phyloP scores from a whole-genome alignment of 2,888 invertebrate genomes.

The Phlogophora meticulosa region DNA sequence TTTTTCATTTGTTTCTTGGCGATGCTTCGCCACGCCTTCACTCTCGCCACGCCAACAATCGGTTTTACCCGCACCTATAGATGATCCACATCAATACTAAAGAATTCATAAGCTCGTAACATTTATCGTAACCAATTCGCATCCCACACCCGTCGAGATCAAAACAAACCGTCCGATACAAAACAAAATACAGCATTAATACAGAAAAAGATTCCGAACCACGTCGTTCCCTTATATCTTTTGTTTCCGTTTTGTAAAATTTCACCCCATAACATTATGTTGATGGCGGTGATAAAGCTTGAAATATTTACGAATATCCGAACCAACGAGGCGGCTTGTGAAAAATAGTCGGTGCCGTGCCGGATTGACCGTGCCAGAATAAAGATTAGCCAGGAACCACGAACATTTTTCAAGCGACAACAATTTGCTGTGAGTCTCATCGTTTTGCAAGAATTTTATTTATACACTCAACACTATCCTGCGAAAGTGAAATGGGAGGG shows the following conservation, averaged over 20 bases:
- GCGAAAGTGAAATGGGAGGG: slow-evolving; percentile 19
- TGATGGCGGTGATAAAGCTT: slow-evolving; percentile 90
- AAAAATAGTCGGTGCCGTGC: slow-evolving; percentile 84
- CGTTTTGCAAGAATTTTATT: slow-evolving; percentile 44
- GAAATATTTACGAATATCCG: slow-evolving; percentile 91
- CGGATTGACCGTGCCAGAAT: slow-evolving; percentile 87
- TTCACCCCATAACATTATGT: slow-evolving; percentile 90
- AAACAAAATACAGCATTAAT: slow-evolving; percentile 78
- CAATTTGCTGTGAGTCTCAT: slow-evolving; percentile 65
- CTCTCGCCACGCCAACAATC: no score
- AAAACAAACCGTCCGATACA: slow-evolving; percentile 56
- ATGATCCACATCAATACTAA: slow-evolving; percentile 23
- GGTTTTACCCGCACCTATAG: no score
- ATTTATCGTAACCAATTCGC: neutral
- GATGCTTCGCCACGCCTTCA: no score
- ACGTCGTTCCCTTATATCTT: slow-evolving; percentile 87
- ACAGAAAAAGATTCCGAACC: slow-evolving; percentile 78
- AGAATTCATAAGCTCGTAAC: slow-evolving; percentile 29
- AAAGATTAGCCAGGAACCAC: slow-evolving; percentile 78
- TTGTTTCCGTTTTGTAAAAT: slow-evolving; percentile 90
- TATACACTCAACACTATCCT: slow-evolving; percentile 9
- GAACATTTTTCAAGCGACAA: slow-evolving; percentile 71
- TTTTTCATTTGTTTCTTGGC: no score
- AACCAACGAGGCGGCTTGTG: slow-evolving; percentile 87
- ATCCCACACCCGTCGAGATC: slow-evolving; percentile 18